Base-by-base conservation (phyloP, 1,140 invertebrate species). In the Solen grandis region DNA sequence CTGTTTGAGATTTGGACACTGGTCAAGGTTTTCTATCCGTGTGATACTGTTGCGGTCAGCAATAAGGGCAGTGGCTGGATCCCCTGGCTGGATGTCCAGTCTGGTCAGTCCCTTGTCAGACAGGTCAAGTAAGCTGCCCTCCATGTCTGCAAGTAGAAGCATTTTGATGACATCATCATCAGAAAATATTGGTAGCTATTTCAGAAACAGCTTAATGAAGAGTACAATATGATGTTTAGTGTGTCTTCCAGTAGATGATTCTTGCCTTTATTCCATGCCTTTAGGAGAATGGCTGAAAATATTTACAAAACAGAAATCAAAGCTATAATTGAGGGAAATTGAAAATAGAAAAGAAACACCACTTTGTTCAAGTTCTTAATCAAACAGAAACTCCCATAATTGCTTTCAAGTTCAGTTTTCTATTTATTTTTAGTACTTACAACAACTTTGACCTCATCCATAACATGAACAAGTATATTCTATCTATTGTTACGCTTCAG, bases 21-120 rank as follows among this genome's bases (percentile, higher is more conserved):
- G 95, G 87, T 97, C 96, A 81, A 98, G 94, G 92, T 96, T 96
- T 90, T 97, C 96, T 75, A 97, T 94, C 84, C 96, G 95, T 85
- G 96, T 95, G 65, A 98, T 92, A 86, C 96, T 95, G 93, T 98
- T 98, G 87, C 97, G 95, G 91, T 97, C 96, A 35, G 96, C 93
- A 82, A 97, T 95, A 62, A 98, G 93, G 80, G 95, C 95, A 57
- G 94, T 95, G 81, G 96, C 94, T 73, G 94, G 88, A n/a, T 85
- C 85, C 36, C 88, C 88, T 60, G 88, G 84, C 41, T 88, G 84
- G 77, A 92, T 88, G 54, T 93, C 89, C 16, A 94, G 85, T 70
- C 90, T 91, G 41, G 91, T 92, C 31, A 94, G 76, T 46, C 90
- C 88, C 82, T 91, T 85, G 38, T 89, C 87, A 35, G 90, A 90